Evolutionary conservation across 1,140 invertebrate genomes (phyloP).

Genomic region (Ceratina calcarata): DNA sequence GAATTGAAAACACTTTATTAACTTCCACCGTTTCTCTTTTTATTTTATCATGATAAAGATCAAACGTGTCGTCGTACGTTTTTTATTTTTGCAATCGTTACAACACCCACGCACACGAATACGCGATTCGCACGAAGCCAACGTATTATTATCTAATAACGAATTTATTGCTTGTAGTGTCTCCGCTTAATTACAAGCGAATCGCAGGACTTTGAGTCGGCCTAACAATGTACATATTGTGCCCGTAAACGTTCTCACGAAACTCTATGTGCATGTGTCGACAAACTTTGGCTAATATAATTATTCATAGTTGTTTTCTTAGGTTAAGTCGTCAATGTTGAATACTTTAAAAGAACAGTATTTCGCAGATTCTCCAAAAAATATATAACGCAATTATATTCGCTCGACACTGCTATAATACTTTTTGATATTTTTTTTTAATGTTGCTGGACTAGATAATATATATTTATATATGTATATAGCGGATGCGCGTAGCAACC

Average conservation of each 20-base stretch:
- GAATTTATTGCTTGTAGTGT: conserved; percentile 37
- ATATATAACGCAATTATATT: conserved; percentile 9
- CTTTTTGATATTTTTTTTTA: background rate
- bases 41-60: conserved; percentile 25
- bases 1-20: background rate
- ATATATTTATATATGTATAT: background rate
- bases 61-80: background rate
- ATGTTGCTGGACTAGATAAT: conserved; percentile 18
- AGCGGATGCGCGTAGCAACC: background rate
- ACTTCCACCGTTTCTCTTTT: background rate
- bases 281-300: conserved; percentile 9
- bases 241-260: background rate
- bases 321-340: background rate
- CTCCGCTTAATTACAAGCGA: background rate
- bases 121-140: background rate
- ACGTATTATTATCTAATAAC: conserved; percentile 25
- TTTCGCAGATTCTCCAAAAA: background rate
- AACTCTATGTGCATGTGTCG: background rate
- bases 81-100: background rate
- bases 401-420: conserved; percentile 4
- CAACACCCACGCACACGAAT: background rate
- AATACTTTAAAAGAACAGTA: background rate
- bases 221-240: background rate
- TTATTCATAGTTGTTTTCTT: background rate
- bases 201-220: background rate